A percentile compares a stretch with the other conserved stretches of the same genome.
Evolutionary conservation across 2,113 vertebrate species (phyloP).

Genomic region (Phaethon lepturus): DNA sequence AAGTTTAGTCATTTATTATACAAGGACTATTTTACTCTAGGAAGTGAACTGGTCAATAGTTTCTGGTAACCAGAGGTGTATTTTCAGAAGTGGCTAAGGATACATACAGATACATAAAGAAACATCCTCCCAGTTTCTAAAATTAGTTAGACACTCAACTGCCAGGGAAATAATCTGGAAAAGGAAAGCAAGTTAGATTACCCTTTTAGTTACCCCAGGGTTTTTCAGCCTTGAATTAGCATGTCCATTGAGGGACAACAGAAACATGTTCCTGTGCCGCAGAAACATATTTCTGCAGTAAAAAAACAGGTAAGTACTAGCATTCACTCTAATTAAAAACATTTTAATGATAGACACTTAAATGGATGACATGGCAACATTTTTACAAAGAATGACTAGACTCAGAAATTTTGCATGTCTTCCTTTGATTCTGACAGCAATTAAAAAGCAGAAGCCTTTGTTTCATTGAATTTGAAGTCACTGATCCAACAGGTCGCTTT

Average conservation of each 20-base stretch:
- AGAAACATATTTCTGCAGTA: background rate
- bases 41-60: background rate
- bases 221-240: background rate
- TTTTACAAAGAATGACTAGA: constrained; percentile 34
- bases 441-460: background rate
- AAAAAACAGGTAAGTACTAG: background rate
- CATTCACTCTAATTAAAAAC: background rate
- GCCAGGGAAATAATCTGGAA: background rate
- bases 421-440: constrained; percentile 37
- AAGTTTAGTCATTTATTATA: background rate
- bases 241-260: background rate
- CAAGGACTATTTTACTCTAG: background rate
- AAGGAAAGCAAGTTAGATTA: background rate
- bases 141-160: background rate
- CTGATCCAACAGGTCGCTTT: constrained; percentile 1
- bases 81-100: background rate
- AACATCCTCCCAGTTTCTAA: background rate
- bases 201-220: background rate
- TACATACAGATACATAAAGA: background rate
- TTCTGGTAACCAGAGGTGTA: background rate
- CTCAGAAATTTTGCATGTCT: background rate
- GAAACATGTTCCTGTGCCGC: background rate
- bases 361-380: constrained; percentile 46
- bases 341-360: constrained; percentile 30
- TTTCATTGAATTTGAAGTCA: background rate